phyloP scores from a whole-genome alignment of 2,888 invertebrate genomes.

The Ernsta delagoae region DNA sequence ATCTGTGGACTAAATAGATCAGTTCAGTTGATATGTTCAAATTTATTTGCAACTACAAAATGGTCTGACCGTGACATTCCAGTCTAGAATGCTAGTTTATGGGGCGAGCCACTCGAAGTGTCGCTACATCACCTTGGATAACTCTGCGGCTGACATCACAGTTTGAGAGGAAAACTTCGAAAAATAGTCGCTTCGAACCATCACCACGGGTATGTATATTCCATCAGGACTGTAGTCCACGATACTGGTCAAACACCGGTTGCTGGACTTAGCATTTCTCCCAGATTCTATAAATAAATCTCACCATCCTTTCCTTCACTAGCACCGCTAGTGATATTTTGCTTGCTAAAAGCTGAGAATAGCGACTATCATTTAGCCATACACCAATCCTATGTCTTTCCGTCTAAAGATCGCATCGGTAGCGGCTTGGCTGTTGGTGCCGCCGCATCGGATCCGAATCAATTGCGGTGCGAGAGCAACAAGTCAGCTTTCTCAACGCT shows the following conservation, averaged over 20 bases:
- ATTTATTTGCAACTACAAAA: conserved; percentile 10
- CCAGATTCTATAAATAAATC: too few species aligned
- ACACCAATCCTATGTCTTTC: conserved; percentile 37
- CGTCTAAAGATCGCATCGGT: conserved; percentile 47
- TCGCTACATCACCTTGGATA: too few species aligned
- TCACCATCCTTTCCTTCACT: too few species aligned
- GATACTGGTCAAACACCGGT: too few species aligned
- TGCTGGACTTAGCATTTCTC: too few species aligned
- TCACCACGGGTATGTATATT: too few species aligned
- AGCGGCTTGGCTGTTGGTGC: conserved; percentile 47
- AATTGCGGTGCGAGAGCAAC: conserved; percentile 74
- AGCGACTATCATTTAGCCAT: conserved; percentile 20
- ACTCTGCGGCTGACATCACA: not conserved
- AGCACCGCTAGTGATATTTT: too few species aligned
- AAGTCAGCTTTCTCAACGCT: conserved; percentile 75
- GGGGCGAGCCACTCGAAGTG: conserved; percentile 23
- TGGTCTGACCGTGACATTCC: conserved; percentile 17
- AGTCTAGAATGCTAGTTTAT: conserved; percentile 30
- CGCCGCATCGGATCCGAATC: conserved; percentile 57
- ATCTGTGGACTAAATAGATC: not conserved
- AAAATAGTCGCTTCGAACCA: too few species aligned
- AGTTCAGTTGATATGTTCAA: conserved; percentile 6
- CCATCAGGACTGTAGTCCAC: too few species aligned
- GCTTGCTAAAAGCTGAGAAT: too few species aligned
- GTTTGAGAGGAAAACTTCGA: not conserved